These are phyloP conservation scores for Eurytoma californica DNA, from an alignment of 2,888 invertebrate genomes.

Conservation along the genomic window DNA sequence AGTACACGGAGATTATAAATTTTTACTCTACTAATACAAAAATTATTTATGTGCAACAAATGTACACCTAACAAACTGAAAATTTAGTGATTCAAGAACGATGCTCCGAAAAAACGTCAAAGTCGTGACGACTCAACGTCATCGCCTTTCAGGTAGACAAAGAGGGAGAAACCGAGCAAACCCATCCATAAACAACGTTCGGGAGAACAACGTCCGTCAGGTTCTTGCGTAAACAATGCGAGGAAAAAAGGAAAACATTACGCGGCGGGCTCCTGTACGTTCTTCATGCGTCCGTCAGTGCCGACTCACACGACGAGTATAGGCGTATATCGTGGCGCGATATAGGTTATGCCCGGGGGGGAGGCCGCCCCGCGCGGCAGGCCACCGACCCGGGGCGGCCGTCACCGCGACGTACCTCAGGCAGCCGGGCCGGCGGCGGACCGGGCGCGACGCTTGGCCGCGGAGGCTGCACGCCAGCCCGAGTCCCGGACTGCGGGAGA, in stretches of 20 bases:
- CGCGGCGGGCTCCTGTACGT: neutral
- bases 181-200: too few species aligned
- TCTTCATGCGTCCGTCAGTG: neutral
- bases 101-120: neutral
- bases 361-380: constrained; percentile 14
- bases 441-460: neutral
- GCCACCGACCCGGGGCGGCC: neutral
- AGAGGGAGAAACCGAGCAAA: too few species aligned
- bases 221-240: too few species aligned
- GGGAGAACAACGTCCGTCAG: too few species aligned
- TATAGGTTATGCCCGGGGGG: constrained; percentile 4
- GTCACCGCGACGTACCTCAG: neutral
- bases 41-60: too few species aligned
- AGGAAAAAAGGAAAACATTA: too few species aligned
- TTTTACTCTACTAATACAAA: too few species aligned
- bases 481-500: neutral
- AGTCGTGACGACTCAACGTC: too few species aligned
- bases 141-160: too few species aligned
- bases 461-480: neutral
- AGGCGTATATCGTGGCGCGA: neutral
- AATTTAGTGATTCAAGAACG: too few species aligned
- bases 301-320: neutral
- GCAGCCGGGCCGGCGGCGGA: neutral
- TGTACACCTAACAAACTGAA: too few species aligned
- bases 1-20: too few species aligned